These are phyloP conservation scores for Chloromyia formosa DNA, from an alignment of 2,888 invertebrate genomes.

Conservation along the genomic window DNA sequence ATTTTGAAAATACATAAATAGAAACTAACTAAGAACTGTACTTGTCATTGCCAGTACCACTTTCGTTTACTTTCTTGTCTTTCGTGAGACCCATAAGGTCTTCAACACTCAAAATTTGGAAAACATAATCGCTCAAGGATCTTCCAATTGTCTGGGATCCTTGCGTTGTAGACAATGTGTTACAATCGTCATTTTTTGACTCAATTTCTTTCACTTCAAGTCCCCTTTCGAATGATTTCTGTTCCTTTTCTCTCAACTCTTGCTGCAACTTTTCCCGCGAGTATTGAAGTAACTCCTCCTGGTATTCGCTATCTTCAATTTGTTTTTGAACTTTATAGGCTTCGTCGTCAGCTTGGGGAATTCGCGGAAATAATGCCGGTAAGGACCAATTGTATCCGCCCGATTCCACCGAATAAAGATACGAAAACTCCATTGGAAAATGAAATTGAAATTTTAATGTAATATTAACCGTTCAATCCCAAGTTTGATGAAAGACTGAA, in stretches of 20 bases:
- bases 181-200: too few relatives aligned
- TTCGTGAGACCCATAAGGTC: background rate
- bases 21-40: background rate
- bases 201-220: too few relatives aligned
- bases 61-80: background rate
- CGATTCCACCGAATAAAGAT: conserved; percentile 15
- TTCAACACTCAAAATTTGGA: conserved; percentile 7
- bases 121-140: conserved; percentile 14
- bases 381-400: conserved; percentile 7
- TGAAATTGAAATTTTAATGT: background rate
- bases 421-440: conserved; percentile 18
- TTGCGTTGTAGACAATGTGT: too few relatives aligned
- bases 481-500: background rate
- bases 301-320: conserved; percentile 1
- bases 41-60: background rate
- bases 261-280: background rate
- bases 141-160: background rate
- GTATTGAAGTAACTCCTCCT: background rate
- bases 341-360: conserved; percentile 11
- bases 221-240: too few relatives aligned
- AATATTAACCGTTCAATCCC: background rate
- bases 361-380: conserved; percentile 14
- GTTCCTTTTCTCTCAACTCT: background rate
- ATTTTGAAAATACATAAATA: background rate
- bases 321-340: background rate